Percentiles rank a stretch among this genome's conserved stretches.
Conservation (phyloP, 2,113 vertebrate genomes). For the Chionomys nivalis region DNA sequence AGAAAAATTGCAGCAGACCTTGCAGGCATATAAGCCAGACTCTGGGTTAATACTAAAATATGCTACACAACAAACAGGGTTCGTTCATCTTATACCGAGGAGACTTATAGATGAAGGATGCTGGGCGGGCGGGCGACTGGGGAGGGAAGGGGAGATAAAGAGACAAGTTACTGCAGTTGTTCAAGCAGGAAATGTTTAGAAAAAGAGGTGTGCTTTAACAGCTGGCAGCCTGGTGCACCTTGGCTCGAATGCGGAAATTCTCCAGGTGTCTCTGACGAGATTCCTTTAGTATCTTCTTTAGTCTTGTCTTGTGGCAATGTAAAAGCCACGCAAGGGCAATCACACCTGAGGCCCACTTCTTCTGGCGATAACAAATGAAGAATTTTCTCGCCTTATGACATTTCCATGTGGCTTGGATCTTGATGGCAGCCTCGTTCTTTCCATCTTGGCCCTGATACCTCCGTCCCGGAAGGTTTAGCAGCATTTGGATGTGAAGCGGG, state of each 20-base stretch:
- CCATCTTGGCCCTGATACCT: slow-evolving; percentile 89
- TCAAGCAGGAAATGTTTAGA: slow-evolving; percentile 82
- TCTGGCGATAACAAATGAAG: slow-evolving; percentile 78
- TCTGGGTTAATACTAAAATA: slow-evolving; percentile 82
- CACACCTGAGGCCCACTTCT: slow-evolving; percentile 89
- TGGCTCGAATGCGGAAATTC: slow-evolving; percentile 90
- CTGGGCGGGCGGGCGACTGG: neutral
- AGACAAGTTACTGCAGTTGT: slow-evolving; percentile 68
- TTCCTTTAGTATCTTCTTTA: slow-evolving; percentile 87
- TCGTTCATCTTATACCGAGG: slow-evolving; percentile 16
- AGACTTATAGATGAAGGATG: slow-evolving; percentile 19
- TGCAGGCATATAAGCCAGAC: slow-evolving; percentile 70
- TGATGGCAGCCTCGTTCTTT: slow-evolving; percentile 80
- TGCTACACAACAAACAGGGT: slow-evolving; percentile 66
- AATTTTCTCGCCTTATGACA: slow-evolving; percentile 76
- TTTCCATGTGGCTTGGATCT: slow-evolving; percentile 89
- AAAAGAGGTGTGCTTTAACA: slow-evolving; percentile 75
- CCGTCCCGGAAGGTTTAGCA: slow-evolving; percentile 85
- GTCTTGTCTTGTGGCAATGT: slow-evolving; percentile 77
- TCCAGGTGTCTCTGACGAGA: slow-evolving; percentile 89
- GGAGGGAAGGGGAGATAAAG: slow-evolving; percentile 57
- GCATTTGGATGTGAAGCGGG: slow-evolving; percentile 76
- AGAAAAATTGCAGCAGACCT: slow-evolving; percentile 82
- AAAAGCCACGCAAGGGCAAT: slow-evolving; percentile 87
- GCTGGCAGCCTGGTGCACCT: slow-evolving; percentile 88